These are phyloP conservation scores for Plectropomus leopardus DNA, from an alignment of 2,113 vertebrate genomes.

Conservation along the genomic window DNA sequence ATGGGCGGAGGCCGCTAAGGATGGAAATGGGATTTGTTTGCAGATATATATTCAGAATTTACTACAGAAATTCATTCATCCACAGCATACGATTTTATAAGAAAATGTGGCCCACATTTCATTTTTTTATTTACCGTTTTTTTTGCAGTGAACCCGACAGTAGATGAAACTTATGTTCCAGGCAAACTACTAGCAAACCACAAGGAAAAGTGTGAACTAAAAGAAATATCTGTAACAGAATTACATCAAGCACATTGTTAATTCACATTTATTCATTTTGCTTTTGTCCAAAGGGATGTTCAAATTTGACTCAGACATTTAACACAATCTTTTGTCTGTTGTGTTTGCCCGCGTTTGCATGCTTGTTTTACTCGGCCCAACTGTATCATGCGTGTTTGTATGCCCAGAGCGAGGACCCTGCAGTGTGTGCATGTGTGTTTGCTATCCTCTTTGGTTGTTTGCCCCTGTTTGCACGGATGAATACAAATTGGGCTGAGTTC, in stretches of 20 bases:
- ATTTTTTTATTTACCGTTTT: constrained; percentile 13
- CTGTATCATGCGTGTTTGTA: constrained; percentile 60
- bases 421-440: constrained; percentile 60
- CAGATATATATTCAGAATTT: constrained; percentile 11
- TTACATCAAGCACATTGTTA: neutral
- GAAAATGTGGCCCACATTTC: constrained; percentile 19
- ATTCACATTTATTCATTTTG: neutral
- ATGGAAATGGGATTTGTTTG: constrained; percentile 47
- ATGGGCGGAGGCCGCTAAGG: constrained; percentile 56
- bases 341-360: constrained; percentile 14
- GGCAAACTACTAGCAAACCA: neutral
- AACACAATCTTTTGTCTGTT: neutral
- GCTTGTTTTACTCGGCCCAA: constrained; percentile 31
- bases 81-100: neutral
- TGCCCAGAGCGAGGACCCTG: constrained; percentile 38
- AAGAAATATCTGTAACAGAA: constrained; percentile 2
- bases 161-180: neutral
- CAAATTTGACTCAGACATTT: neutral
- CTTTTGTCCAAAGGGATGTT: neutral
- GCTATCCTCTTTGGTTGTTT: constrained; percentile 55
- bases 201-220: neutral
- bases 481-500: constrained; percentile 64
- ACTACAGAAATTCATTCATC: constrained; percentile 35
- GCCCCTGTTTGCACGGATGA: constrained; percentile 73
- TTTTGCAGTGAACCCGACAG: neutral